These are phyloP conservation scores for Steinernema khuongi DNA, from an alignment of 1,140 invertebrate species.

Conservation along the genomic window DNA sequence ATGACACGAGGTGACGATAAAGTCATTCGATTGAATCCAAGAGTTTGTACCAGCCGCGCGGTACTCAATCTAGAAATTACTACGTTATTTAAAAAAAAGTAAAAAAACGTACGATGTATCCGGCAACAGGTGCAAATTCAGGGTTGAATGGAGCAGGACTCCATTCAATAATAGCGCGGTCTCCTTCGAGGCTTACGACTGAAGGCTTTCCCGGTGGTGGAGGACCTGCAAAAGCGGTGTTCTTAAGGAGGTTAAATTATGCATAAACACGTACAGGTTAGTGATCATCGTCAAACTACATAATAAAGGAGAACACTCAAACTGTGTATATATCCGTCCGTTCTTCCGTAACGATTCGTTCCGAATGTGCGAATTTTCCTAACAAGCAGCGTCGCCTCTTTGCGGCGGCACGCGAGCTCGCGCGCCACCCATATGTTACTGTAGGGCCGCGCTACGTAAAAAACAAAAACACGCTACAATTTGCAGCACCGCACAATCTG, in stretches of 20 bases:
- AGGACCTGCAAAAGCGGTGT: constrained; percentile 16
- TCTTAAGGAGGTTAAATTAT: neutral
- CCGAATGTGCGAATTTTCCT: no score
- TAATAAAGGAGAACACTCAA: no score
- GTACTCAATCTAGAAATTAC: constrained; percentile 41
- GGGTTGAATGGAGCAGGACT: constrained; percentile 26
- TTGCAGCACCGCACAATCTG: no score
- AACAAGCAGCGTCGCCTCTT: no score
- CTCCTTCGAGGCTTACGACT: constrained; percentile 47
- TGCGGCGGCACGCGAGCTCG: no score
- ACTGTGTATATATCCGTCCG: neutral
- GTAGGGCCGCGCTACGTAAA: no score
- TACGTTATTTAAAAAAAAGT: neutral
- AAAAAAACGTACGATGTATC: constrained; percentile 29
- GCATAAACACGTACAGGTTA: neutral
- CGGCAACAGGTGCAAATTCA: constrained; percentile 20
- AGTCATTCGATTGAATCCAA: constrained; percentile 46
- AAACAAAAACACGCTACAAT: no score
- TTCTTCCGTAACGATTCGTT: neutral
- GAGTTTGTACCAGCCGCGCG: constrained; percentile 35
- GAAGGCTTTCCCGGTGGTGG: constrained; percentile 38
- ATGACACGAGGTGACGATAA: constrained; percentile 24
- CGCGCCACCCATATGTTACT: no score
- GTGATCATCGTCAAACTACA: neutral
- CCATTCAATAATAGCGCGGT: constrained; percentile 52